These are phyloP conservation scores for Hyposoter dolosus DNA, from an alignment of 2,888 invertebrate species.

Conservation along the genomic window DNA sequence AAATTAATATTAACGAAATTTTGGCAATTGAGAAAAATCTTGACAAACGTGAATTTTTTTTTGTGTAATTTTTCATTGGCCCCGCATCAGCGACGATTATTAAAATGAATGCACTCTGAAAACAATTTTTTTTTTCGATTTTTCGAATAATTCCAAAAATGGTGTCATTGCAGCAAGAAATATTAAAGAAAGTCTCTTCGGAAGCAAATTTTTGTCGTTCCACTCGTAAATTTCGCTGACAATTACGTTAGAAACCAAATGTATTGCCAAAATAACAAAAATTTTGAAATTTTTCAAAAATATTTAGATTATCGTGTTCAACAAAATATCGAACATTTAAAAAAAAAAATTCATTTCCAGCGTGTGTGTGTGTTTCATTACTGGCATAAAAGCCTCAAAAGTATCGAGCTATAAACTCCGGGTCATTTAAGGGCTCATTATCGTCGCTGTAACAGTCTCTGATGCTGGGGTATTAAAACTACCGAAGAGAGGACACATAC, in stretches of 20 bases:
- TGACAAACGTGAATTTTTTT: not conserved
- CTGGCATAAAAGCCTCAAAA: conserved; percentile 21
- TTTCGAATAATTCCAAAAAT: too few species aligned
- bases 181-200: too few species aligned
- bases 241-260: too few species aligned
- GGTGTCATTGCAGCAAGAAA: too few species aligned
- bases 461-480: conserved; percentile 33
- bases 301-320: too few species aligned
- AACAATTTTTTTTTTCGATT: too few species aligned
- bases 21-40: not conserved
- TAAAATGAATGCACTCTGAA: conserved; percentile 50
- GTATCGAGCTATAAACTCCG: conserved; percentile 43
- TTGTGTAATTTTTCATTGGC: conserved; percentile 10
- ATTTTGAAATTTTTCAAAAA: too few species aligned
- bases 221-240: too few species aligned
- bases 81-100: conserved; percentile 37
- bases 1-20: not conserved
- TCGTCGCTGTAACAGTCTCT: conserved; percentile 48
- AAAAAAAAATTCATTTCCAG: too few species aligned
- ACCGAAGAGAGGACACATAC: conserved; percentile 20
- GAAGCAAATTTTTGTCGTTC: too few species aligned
- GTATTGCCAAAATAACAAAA: too few species aligned
- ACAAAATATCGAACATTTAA: too few species aligned
- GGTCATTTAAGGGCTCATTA: conserved; percentile 59
- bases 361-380: conserved; percentile 55